Base-by-base conservation (phyloP, 1,140 invertebrate species). In the Cylas formicarius region DNA sequence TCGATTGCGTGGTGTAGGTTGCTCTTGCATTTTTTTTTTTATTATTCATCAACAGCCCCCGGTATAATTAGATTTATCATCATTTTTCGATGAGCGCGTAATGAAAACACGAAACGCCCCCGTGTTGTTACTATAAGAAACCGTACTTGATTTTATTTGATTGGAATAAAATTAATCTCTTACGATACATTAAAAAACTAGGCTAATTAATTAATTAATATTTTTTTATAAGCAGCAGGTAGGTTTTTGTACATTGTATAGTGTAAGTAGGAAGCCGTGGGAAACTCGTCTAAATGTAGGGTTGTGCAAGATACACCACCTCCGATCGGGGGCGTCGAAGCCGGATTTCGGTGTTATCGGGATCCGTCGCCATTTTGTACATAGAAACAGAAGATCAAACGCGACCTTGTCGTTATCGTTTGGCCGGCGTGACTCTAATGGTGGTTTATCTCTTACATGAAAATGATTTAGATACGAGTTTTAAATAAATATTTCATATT, bases 231-330 rank as follows among this genome's bases (percentile, higher is more conserved):
- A 62, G 59, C 54, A 58, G 49, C 55, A 46, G 28, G 48, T 57
- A 62, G 64, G 58, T 56, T 66, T 65, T 66, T 66, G 62, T 66
- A 66, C 61, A 64, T 66, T 66, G 58, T 66, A 62, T 57, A 64
- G 33, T 39, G 47, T 47, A 50, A 23, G 26, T 29, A 21, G 6
- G n/a, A n/a, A n/a, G n/a, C n/a, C n/a, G n/a, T n/a, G n/a, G n/a
- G n/a, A n/a, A n/a, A n/a, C n/a, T n/a, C n/a, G n/a, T n/a, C n/a
- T n/a, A n/a, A n/a, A n/a, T n/a, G n/a, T n/a, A n/a, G n/a, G n/a
- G n/a, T n/a, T n/a, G n/a, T n/a, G n/a, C n/a, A n/a, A n/a, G n/a
- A n/a, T n/a, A n/a, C n/a, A n/a, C n/a, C n/a, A n/a, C n/a, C n/a
- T n/a, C n/a, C n/a, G n/a, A n/a, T n/a, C n/a, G n/a, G n/a, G n/a